Evolutionary conservation across 2,888 invertebrate genomes (phyloP), one percentile per base, ranked within the genome.

Genomic region (Alsophila aescularia): DNA sequence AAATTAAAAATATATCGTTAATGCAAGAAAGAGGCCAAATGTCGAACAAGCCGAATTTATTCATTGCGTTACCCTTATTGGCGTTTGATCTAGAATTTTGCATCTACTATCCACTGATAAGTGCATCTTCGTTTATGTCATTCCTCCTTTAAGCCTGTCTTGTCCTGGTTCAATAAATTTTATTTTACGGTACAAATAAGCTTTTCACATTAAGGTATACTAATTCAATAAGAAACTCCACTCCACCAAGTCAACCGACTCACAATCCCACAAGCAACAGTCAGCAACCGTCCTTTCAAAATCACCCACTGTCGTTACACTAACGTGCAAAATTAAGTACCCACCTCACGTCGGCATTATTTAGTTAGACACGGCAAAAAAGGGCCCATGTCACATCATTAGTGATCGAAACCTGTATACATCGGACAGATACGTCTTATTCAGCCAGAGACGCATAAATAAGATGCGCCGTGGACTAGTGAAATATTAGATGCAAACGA

Each of bases 401-500:
- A 90, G 87, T 67, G 84, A 75, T 79, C 81, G 65, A 81, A 82
- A 78, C 81, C 78, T 64, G 74, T 70, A 73, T 61, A 62, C 82
- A 67, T 69, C 67, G 70, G 85, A 87, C 84, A 83, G 84, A 79
- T 82, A 89, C 81, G 64, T 67, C 66, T 91, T 83, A 87, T 81
- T 91, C 90, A 81, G 70, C 72, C 60, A 40, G 58, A 62, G 58
- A 67, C 67, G 76, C 70, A 89, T 86, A 85, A 87, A 88, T 80
- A 86, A 86, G 87, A 87, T 80, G 82, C 77, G 69, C 74, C 43
- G 41, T 16, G 51, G 52, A 66, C 75, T 74, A 77, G 79, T 83
- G 80, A 87, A 86, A 86, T 85, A 87, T 87, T 85, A 87, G 83
- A 90, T 90, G 87, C 89, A 89, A 86, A 87, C 86, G 85, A 83